Evolutionary conservation across 2,113 vertebrate genomes (phyloP).

Genomic region (Datnioides undecimradiatus): DNA sequence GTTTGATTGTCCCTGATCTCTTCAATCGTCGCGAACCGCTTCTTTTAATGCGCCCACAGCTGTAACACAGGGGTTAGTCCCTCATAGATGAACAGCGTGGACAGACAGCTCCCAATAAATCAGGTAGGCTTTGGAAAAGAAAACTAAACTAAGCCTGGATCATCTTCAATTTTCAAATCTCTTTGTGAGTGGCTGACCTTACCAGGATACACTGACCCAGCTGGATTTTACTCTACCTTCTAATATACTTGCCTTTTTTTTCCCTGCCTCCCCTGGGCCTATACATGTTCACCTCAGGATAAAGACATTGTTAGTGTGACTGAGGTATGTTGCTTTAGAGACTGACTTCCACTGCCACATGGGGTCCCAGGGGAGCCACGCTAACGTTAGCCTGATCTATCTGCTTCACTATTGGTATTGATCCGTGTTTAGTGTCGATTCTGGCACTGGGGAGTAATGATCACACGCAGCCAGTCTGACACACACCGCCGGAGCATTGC

Average conservation of each 20-base stretch:
- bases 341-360: constrained; percentile 48
- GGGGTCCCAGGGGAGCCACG: constrained; percentile 34
- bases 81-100: constrained; percentile 30
- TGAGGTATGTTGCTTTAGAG: constrained; percentile 65
- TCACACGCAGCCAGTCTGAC: constrained; percentile 42
- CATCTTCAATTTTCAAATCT: constrained; percentile 55
- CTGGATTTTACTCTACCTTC: constrained; percentile 30
- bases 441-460: constrained; percentile 67
- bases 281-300: constrained; percentile 62
- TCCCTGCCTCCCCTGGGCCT: constrained; percentile 20
- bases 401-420: constrained; percentile 70
- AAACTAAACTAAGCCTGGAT: constrained; percentile 41
- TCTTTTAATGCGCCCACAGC: constrained; percentile 13
- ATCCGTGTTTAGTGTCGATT: constrained; percentile 73
- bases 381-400: constrained; percentile 66
- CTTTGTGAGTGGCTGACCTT: constrained; percentile 50
- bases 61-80: constrained; percentile 50
- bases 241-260: constrained; percentile 40
- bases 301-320: constrained; percentile 68
- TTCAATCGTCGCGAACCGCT: constrained; percentile 39
- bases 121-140: constrained; percentile 46
- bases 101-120: constrained; percentile 58
- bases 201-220: constrained; percentile 38
- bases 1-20: constrained; percentile 51
- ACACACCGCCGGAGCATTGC: constrained; percentile 1